Percentiles rank a stretch among this genome's conserved stretches.
Conservation (phyloP, 1,140 invertebrate genomes). For the Calliopsis andreniformis region DNA sequence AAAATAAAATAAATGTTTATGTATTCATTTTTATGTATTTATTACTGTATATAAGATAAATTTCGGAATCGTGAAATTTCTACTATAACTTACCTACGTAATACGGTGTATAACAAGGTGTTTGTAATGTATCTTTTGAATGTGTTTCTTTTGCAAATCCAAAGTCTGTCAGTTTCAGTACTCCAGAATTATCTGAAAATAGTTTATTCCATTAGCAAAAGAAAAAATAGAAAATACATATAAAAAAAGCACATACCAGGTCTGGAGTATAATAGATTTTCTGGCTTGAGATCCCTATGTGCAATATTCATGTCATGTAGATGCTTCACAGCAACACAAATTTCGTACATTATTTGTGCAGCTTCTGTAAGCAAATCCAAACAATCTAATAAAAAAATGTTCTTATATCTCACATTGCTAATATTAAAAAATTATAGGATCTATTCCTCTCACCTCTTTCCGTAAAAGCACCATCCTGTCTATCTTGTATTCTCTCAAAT, state of each 20-base stretch:
- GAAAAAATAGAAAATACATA: not conserved
- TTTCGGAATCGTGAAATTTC: not conserved
- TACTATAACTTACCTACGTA: constrained; percentile 90
- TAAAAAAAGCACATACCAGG: constrained; percentile 74
- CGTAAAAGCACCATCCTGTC: constrained; percentile 95
- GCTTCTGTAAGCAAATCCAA: constrained; percentile 84
- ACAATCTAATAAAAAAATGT: not conserved
- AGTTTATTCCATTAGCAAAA: not conserved
- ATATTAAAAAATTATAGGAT: not conserved
- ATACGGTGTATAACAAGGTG: constrained; percentile 99
- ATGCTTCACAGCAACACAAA: constrained; percentile 97
- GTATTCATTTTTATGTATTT: not conserved
- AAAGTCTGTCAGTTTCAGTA: constrained; percentile 98
- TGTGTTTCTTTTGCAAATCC: constrained; percentile 99
- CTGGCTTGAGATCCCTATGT: constrained; percentile 97
- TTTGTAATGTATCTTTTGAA: constrained; percentile 93
- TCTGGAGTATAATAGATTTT: constrained; percentile 93
- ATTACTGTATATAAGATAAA: not conserved
- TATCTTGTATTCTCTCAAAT: constrained; percentile 97
- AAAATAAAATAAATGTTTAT: constrained; percentile 25
- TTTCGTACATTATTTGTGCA: constrained; percentile 96
- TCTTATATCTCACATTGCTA: constrained; percentile 11
- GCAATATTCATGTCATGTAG: constrained; percentile 98
- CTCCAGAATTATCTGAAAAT: constrained; percentile 84
- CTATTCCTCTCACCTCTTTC: constrained; percentile 88